Percentiles rank a stretch among this genome's conserved stretches.
Evolutionary conservation across 1,140 invertebrate genomes (phyloP).

Genomic region (Laupala kohalensis): DNA sequence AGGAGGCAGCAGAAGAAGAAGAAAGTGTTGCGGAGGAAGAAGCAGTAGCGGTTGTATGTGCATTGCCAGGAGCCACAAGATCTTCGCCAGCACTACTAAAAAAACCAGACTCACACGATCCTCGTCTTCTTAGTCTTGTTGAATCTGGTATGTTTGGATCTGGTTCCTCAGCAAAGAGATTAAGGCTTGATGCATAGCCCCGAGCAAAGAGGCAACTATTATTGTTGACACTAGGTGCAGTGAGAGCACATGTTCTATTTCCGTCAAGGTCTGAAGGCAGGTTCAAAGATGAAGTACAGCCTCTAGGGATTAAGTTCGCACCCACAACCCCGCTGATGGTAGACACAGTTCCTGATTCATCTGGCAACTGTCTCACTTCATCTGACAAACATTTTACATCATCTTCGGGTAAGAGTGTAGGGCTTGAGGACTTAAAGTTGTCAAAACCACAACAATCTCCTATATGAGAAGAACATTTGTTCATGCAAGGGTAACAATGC

Average conservation of each 20-base stretch:
- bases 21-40: constrained; percentile 33
- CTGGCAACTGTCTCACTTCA: background rate
- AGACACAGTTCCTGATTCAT: background rate
- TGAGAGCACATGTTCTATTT: background rate
- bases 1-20: constrained; percentile 42
- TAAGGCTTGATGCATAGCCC: constrained; percentile 14
- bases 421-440: background rate
- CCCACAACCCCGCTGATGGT: background rate
- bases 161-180: background rate
- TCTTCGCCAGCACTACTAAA: constrained; percentile 73
- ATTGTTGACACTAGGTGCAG: background rate
- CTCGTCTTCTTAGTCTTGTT: constrained; percentile 41
- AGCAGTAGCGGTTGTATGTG: constrained; percentile 6
- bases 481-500: background rate
- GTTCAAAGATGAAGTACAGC: background rate
- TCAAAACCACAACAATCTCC: background rate
- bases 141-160: background rate
- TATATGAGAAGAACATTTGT: background rate
- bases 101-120: constrained; percentile 80
- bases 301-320: background rate
- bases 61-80: constrained; percentile 18
- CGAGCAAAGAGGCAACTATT: background rate
- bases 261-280: background rate
- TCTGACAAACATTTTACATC: background rate
- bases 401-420: background rate